Conservation (phyloP, 1,140 invertebrate genomes). For the Pinna nobilis region DNA sequence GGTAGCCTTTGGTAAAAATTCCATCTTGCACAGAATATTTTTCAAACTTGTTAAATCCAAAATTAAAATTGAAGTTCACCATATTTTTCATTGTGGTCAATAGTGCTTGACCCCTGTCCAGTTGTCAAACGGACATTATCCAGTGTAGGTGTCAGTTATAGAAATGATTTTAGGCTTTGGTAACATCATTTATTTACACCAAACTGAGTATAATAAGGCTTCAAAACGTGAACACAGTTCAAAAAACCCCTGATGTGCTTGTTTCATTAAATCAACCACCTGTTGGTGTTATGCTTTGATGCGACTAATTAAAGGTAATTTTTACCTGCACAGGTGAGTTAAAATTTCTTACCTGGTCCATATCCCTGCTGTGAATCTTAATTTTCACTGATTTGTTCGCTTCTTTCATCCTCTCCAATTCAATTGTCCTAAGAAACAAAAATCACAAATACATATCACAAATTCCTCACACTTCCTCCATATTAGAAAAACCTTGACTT, state of each 20-base stretch:
- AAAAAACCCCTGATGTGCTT: slow-evolving; percentile 1
- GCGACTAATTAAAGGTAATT: background rate
- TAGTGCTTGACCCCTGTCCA: too few relatives aligned
- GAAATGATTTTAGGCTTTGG: too few relatives aligned
- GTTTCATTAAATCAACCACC: background rate
- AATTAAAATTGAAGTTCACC: too few relatives aligned
- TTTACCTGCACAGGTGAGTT: slow-evolving; percentile 3
- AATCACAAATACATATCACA: slow-evolving; percentile 4
- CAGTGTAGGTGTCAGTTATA: too few relatives aligned
- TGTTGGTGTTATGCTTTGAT: background rate
- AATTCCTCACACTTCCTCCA: background rate
- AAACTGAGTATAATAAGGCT: too few relatives aligned
- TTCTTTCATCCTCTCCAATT: slow-evolving; percentile 79
- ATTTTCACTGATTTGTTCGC: slow-evolving; percentile 50
- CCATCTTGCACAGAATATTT: too few relatives aligned
- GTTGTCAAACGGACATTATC: too few relatives aligned
- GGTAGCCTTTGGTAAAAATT: too few relatives aligned
- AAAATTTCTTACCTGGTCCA: slow-evolving; percentile 49
- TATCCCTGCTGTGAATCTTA: slow-evolving; percentile 51
- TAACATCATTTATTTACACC: too few relatives aligned
- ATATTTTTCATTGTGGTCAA: too few relatives aligned
- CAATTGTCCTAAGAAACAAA: slow-evolving; percentile 75
- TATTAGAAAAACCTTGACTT: too few relatives aligned
- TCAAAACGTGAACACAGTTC: background rate
- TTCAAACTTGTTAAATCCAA: too few relatives aligned